Evolutionary conservation across 2,888 invertebrate species (phyloP).

Genomic region (Cephus sareptanus): DNA sequence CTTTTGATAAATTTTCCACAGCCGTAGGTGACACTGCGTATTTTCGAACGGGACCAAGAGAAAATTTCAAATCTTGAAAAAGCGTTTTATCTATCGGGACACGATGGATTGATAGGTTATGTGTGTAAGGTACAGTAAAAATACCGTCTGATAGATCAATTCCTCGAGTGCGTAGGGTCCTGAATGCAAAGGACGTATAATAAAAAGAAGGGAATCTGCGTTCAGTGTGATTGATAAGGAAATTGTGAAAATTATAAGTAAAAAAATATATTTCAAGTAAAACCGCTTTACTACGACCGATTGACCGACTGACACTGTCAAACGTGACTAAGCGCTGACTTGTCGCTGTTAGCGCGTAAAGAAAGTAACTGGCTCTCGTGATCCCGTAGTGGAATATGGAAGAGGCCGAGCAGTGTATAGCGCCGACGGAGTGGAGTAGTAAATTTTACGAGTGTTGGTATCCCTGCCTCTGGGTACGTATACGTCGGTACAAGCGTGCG

Average conservation of each 20-base stretch:
- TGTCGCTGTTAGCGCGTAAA: neutral
- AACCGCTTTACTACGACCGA: neutral
- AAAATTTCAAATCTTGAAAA: neutral
- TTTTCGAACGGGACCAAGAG: neutral
- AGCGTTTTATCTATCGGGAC: neutral
- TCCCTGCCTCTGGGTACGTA: neutral
- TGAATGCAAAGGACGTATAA: neutral
- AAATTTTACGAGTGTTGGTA: neutral
- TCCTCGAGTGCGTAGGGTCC: neutral
- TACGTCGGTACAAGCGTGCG: neutral
- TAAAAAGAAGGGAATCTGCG: neutral
- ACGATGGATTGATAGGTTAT: neutral
- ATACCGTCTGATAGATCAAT: neutral
- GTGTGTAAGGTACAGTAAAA: neutral
- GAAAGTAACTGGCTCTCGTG: neutral
- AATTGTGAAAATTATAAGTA: neutral
- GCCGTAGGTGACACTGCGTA: neutral
- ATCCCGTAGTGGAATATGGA: neutral
- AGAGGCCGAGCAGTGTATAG: neutral
- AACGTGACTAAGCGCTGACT: neutral
- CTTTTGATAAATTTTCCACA: neutral
- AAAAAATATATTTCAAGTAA: neutral
- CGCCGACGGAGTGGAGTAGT: neutral
- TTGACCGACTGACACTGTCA: neutral
- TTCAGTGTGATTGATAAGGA: no score